Evolutionary conservation across 2,888 invertebrate species (phyloP).

Genomic region (Schizotus pectinicornis): DNA sequence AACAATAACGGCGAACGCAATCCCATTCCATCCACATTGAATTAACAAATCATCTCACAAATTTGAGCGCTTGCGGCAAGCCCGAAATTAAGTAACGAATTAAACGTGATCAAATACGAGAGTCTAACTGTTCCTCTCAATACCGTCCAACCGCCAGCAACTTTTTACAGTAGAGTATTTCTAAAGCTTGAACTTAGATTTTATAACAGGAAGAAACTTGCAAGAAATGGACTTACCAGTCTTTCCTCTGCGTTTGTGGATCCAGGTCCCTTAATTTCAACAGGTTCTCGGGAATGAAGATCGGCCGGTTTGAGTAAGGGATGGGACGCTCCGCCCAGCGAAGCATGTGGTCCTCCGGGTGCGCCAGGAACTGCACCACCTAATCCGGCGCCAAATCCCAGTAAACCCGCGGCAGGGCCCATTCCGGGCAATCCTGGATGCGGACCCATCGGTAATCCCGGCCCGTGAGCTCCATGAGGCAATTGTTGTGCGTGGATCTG

Average conservation of each 20-base stretch:
- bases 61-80: too few species aligned
- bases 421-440: conserved; percentile 56
- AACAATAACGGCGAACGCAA: conserved; percentile 1
- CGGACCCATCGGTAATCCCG: conserved; percentile 55
- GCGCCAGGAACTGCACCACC: conserved; percentile 45
- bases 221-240: conserved; percentile 50
- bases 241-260: conserved; percentile 57
- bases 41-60: too few species aligned
- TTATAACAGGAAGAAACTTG: background rate
- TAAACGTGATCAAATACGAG: background rate
- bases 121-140: too few species aligned
- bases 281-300: conserved; percentile 49
- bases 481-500: conserved; percentile 58
- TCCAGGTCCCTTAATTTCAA: conserved; percentile 53
- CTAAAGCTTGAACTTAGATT: too few species aligned
- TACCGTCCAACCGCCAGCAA: too few species aligned
- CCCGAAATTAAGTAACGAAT: background rate
- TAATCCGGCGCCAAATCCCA: conserved; percentile 49
- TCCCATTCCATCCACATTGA: too few species aligned
- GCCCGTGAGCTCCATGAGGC: conserved; percentile 57
- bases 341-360: conserved; percentile 49
- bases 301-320: conserved; percentile 56
- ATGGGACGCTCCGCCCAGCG: conserved; percentile 50
- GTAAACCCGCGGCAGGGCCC: conserved; percentile 50
- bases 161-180: too few species aligned